Conservation (phyloP, 2,113 vertebrate species). For the Sterrhoptilus dennistouni region DNA sequence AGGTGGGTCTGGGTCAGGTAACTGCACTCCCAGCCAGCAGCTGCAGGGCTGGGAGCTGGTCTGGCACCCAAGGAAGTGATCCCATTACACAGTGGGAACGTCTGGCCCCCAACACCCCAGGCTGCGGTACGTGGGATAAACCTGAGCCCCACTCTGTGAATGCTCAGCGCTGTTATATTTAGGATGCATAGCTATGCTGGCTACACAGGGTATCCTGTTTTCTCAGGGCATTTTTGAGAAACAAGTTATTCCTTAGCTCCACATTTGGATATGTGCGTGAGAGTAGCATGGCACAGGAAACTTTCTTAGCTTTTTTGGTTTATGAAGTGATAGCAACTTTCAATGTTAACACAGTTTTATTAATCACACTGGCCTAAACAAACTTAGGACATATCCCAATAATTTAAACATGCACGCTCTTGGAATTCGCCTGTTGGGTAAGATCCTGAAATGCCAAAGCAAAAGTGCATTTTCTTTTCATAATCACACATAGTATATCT, state of each 20-base stretch:
- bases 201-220: not conserved
- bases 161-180: not conserved
- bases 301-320: not conserved
- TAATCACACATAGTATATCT: not conserved
- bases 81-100: fast-evolving
- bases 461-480: not conserved
- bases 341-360: not conserved
- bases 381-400: not conserved
- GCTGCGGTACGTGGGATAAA: not conserved
- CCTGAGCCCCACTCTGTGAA: not conserved
- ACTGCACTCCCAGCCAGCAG: not conserved
- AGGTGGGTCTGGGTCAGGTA: not conserved
- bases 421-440: not conserved
- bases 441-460: not conserved
- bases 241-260: not conserved
- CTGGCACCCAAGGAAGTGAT: not conserved
- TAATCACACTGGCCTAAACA: not conserved
- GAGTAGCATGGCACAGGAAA: not conserved
- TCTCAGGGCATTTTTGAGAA: not conserved
- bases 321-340: not conserved
- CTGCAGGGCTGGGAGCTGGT: not conserved
- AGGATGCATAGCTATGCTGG: not conserved
- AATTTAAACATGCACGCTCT: not conserved
- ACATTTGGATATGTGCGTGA: not conserved
- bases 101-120: not conserved